Base-by-base conservation (phyloP, 2,113 vertebrate genomes). In the Ariopsis seemanni region DNA sequence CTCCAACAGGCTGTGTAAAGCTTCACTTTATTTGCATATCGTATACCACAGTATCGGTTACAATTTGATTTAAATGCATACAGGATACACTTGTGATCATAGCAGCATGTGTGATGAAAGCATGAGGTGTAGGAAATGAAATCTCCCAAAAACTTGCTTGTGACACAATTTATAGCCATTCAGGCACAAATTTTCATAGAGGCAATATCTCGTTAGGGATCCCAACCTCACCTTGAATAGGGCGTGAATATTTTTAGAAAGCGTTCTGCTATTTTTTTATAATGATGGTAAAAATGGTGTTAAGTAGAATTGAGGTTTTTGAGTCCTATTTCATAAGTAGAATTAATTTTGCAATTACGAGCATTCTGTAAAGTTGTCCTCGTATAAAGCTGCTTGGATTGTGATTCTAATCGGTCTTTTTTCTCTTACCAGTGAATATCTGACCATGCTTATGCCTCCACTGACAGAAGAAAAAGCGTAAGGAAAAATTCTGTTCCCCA, bases 381-480 rank as follows among this genome's bases (percentile, higher is more conserved):
- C 17, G 3, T 57, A 12, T 80, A 22, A 58, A 72, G 58, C 15
- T 42, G 14, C 9, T 30, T 58, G 78, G 8, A 27, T 30, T 79
- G 20, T 6, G 60, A 86, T 25, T 9, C 2, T 69, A 57, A 14
- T n/a, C 7, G 11, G 50, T 0, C 7, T 34, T 5, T 60, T n/a
- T 42, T 5, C 55, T 65, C 2, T 84, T 42, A 27, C n/a, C 81
- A 89, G 88, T 52, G 98, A 99, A 89, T 99, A 99, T 92, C 95
- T 99, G 91, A 92, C 96, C 57, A 99, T 99, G 98, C 94, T 99
- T 90, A 98, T 99, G 96, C 98, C 98, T 1, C 97, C 97, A 17
- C 94, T 95, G 1, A 6, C 96, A 84, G 97, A 99, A 89, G 98
- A 99, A 92, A 97, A 97, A 92, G 94, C 94, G 98, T 99, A 95